Percentiles rank a stretch among this genome's conserved stretches.
Evolutionary conservation across 2,113 vertebrate species (phyloP).

Genomic region (Nyctereutes procyonoides): DNA sequence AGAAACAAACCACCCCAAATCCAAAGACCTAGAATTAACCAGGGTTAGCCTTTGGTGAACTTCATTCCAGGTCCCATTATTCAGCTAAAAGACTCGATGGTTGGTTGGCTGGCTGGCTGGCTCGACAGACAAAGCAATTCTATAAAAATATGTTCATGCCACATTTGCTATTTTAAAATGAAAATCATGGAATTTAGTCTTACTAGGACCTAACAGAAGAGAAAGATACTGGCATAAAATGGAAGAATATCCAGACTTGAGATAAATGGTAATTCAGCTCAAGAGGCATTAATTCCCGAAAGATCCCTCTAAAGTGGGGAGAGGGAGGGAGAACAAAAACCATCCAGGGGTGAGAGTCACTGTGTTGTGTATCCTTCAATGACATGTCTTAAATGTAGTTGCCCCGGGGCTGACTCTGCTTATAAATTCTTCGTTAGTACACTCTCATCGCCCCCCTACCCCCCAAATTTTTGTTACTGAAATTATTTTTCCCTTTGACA

Average conservation of each 20-base stretch:
- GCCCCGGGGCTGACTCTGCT: background rate
- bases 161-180: conserved; percentile 13
- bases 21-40: background rate
- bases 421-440: background rate
- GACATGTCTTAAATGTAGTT: background rate
- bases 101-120: background rate
- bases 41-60: background rate
- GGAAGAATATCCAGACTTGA: background rate
- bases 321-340: background rate
- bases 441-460: background rate
- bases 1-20: background rate
- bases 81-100: background rate
- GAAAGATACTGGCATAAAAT: background rate
- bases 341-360: background rate
- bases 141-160: background rate
- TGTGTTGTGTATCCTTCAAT: background rate
- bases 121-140: background rate
- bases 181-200: conserved; percentile 28
- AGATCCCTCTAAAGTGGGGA: background rate
- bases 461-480: background rate
- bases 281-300: background rate
- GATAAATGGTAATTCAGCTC: background rate
- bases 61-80: background rate
- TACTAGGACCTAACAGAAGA: background rate
- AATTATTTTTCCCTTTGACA: conserved; percentile 62